Conservation (phyloP, 2,113 vertebrate species). For the Psophia crepitans region DNA sequence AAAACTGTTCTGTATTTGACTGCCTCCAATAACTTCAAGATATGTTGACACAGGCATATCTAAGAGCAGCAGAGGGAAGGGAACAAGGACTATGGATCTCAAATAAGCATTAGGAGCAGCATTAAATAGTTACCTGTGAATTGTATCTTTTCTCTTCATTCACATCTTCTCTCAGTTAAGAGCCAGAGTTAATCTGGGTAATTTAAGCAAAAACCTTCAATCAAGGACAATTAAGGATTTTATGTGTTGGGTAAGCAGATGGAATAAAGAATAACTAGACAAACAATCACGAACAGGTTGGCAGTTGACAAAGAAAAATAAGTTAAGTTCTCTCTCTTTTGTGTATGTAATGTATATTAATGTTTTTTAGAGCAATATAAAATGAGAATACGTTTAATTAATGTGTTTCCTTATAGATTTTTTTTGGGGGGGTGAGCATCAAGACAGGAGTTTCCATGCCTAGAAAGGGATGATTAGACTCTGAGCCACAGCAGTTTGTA, state of each 20-base stretch:
- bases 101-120: neutral
- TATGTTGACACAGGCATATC: neutral
- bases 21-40: neutral
- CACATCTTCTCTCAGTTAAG: neutral
- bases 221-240: neutral
- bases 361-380: neutral
- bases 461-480: neutral
- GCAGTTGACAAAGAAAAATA: neutral
- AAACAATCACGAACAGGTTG: neutral
- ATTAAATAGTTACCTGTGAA: neutral
- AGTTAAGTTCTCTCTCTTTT: neutral
- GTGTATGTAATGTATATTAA: neutral
- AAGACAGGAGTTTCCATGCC: neutral
- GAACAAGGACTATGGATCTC: neutral
- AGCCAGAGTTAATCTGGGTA: neutral
- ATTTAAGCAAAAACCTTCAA: neutral
- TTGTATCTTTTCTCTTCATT: neutral
- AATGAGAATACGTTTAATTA: neutral
- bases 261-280: neutral
- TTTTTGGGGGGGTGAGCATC: rapidly evolving
- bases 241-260: neutral
- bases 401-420: neutral
- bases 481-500: neutral
- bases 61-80: neutral
- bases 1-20: neutral